Conservation (phyloP, 2,797 vertebrate genomes). For the Betta splendens region DNA sequence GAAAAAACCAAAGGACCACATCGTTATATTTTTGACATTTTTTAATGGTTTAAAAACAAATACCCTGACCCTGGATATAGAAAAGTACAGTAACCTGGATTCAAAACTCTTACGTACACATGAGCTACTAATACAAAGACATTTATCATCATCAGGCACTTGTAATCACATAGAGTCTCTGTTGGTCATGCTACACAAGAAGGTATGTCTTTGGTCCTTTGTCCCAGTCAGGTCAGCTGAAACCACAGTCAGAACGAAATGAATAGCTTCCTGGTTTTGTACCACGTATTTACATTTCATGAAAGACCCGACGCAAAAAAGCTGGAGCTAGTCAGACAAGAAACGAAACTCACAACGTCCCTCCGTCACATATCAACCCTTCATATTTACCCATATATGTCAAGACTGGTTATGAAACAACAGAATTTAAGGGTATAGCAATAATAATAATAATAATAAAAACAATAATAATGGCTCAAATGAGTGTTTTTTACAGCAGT, state of each 20-base stretch:
- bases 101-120: slow-evolving; percentile 62
- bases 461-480: slow-evolving; percentile 65
- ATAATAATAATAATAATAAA: slow-evolving; percentile 23
- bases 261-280: slow-evolving; percentile 55
- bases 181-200: slow-evolving; percentile 62
- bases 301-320: slow-evolving; percentile 48
- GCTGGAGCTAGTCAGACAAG: too few species aligned
- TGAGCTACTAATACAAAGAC: slow-evolving; percentile 40
- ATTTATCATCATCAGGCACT: slow-evolving; percentile 73
- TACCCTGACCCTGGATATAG: slow-evolving; percentile 67
- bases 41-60: slow-evolving; percentile 73
- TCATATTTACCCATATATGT: slow-evolving; percentile 45
- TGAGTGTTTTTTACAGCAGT: slow-evolving; percentile 72
- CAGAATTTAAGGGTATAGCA: slow-evolving; percentile 40
- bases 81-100: slow-evolving; percentile 70
- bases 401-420: slow-evolving; percentile 46
- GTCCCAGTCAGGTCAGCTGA: slow-evolving; percentile 53
- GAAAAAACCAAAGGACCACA: slow-evolving; percentile 46
- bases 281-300: slow-evolving; percentile 70
- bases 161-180: slow-evolving; percentile 70
- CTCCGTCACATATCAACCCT: slow-evolving; percentile 42
- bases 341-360: slow-evolving; percentile 49
- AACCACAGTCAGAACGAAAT: slow-evolving; percentile 75
- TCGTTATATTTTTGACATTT: slow-evolving; percentile 42
- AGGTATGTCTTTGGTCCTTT: slow-evolving; percentile 74